Conservation (phyloP, 2,888 invertebrate species). For the Morpho helenor region DNA sequence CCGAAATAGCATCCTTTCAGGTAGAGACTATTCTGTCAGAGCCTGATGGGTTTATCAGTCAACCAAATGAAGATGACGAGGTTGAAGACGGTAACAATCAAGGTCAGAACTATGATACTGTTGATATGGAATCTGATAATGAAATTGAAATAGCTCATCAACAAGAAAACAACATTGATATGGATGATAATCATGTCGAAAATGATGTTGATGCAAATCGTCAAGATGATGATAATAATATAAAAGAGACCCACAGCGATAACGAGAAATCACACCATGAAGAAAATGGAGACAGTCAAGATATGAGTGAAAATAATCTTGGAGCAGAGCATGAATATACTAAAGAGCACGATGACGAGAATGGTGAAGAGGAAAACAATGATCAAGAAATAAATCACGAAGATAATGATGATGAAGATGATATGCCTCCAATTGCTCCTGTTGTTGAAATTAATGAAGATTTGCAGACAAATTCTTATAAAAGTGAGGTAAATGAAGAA, state of each 20-base stretch:
- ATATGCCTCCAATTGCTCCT: conserved; percentile 54
- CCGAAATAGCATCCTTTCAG: conserved; percentile 74
- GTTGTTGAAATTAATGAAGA: conserved; percentile 73
- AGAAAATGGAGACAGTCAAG: conserved; percentile 42
- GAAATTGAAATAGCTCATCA: conserved; percentile 72
- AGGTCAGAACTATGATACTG: conserved; percentile 64
- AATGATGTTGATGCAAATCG: conserved; percentile 37
- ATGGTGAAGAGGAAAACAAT: conserved; percentile 42
- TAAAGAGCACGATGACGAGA: conserved; percentile 39
- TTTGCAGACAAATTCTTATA: conserved; percentile 52
- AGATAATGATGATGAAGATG: conserved; percentile 61
- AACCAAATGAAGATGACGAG: conserved; percentile 36
- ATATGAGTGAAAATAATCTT: conserved; percentile 34
- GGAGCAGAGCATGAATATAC: conserved; percentile 37
- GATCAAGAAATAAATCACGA: conserved; percentile 42
- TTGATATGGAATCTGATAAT: conserved; percentile 72
- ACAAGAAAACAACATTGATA: conserved; percentile 43
- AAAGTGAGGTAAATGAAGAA: conserved; percentile 57
- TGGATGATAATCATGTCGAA: conserved; percentile 40
- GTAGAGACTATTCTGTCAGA: conserved; percentile 72
- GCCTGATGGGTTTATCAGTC: conserved; percentile 57
- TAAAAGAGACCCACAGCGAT: conserved; percentile 40
- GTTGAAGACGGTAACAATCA: conserved; percentile 52
- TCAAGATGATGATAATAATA: conserved; percentile 39
- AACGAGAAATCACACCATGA: conserved; percentile 36